phyloP scores from a whole-genome alignment of 1,140 invertebrate species.

The Neotoxoptera formosana region DNA sequence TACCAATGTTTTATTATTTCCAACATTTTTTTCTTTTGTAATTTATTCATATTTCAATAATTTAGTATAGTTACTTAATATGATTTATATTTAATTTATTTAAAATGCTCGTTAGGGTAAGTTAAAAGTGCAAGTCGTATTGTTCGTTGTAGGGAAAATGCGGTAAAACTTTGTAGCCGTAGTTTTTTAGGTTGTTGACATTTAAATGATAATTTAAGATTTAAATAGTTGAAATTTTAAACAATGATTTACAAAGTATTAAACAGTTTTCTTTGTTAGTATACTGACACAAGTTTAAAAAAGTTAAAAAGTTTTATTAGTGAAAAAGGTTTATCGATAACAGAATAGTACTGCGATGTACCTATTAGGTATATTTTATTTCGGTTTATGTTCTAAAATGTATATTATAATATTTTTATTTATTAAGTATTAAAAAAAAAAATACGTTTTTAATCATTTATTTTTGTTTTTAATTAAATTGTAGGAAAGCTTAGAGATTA shows the following conservation, averaged over 20 bases:
- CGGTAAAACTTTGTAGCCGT: background rate
- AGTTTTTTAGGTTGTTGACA: background rate
- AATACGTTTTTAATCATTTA: too few species aligned
- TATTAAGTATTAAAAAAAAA: background rate
- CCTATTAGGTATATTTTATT: background rate
- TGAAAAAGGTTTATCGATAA: background rate
- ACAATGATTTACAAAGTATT: background rate
- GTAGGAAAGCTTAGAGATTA: background rate
- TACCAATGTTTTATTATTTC: background rate
- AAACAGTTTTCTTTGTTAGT: background rate
- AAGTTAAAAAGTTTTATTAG: background rate
- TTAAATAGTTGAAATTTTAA: background rate
- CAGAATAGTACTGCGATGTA: background rate
- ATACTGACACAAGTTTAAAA: background rate
- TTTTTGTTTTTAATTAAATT: background rate
- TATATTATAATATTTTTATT: background rate
- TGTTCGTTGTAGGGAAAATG: background rate
- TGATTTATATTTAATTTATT: slow-evolving; percentile 9
- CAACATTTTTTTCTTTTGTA: background rate
- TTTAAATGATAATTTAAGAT: background rate
- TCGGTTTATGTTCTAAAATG: background rate
- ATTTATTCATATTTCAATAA: background rate
- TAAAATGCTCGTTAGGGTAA: background rate
- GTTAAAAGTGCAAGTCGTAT: background rate
- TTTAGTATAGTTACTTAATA: background rate